These are phyloP conservation scores for Ciconia stormi DNA, from an alignment of 2,113 vertebrate species.

Conservation along the genomic window DNA sequence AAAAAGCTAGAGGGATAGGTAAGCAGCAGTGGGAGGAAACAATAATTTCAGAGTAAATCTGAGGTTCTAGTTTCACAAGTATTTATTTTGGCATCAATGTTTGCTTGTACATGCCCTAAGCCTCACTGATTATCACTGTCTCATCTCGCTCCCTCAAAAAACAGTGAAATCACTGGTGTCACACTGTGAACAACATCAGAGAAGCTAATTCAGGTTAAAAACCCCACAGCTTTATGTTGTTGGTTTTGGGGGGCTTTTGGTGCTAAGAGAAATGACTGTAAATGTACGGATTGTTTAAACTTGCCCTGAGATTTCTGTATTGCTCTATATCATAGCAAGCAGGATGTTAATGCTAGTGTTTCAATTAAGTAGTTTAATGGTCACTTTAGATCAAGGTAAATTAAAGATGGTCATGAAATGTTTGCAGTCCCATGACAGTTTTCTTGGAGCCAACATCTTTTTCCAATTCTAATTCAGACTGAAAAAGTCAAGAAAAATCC, in stretches of 20 bases:
- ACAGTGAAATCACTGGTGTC: background rate
- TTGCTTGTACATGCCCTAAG: background rate
- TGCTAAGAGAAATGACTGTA: background rate
- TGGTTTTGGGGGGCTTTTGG: background rate
- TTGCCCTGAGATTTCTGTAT: background rate
- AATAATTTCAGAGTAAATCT: background rate
- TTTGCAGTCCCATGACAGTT: background rate
- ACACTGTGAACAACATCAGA: background rate
- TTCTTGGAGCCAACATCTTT: background rate
- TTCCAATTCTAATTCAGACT: background rate
- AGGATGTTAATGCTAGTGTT: background rate
- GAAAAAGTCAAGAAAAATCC: background rate
- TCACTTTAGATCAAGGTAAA: background rate
- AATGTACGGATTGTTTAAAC: background rate
- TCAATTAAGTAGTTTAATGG: background rate
- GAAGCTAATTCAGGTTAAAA: conserved; percentile 25
- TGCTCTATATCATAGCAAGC: background rate
- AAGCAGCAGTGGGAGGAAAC: background rate
- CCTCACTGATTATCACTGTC: background rate
- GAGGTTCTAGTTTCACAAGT: background rate
- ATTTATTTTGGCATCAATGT: background rate
- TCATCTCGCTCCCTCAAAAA: background rate
- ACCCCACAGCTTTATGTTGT: background rate
- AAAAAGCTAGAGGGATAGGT: background rate
- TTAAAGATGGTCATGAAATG: background rate